Evolutionary conservation across 2,888 invertebrate genomes (phyloP), one percentile per base, ranked within the genome.

Genomic region (Hybos culiciformis): DNA sequence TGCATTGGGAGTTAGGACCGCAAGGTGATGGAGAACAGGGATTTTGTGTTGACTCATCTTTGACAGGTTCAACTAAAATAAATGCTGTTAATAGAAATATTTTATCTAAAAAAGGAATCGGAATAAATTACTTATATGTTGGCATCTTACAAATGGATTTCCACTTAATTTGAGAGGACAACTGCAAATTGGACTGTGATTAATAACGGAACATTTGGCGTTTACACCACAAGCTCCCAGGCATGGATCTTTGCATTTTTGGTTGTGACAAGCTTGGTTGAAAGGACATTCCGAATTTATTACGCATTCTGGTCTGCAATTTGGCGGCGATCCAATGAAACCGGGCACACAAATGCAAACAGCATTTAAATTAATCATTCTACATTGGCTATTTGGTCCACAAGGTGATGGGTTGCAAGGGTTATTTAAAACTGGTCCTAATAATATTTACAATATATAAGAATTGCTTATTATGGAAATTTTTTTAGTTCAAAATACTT

Each of bases 161-260:
- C 85, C 86, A 7, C 75, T 77, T 53, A 73, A 77, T 39, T 73
- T 68, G 19, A 67, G 54, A 21, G 77, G 77, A 53, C 85, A 86
- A 41, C 76, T 77, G 60, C 85, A 85, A 59, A 83, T 81, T 5
- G 85, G 85, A 62, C 79, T 83, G 55, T 87, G 83, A 60, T 81
- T 83, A 39, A 84, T 76, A 21, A 86, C 81, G 64, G 79, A 75
- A 57, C 87, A 87, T 50, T 72, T 70, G 3, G 86, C 83, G 49
- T 70, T 70, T 21, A 82, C 68, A 18, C 87, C 87, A 57, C 87
- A 87, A n/a, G 82, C 75, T 53, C 83, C 84, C 43, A 75, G 75
- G 56, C 87, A 87, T n/a, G 87, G 86, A 60, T 86, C 77, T 23
- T 76, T 69, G 58, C 88, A 88, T 66, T 82, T 83, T 59, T 80